phyloP scores from a whole-genome alignment of 2,113 vertebrate species.

The Origma solitaria region DNA sequence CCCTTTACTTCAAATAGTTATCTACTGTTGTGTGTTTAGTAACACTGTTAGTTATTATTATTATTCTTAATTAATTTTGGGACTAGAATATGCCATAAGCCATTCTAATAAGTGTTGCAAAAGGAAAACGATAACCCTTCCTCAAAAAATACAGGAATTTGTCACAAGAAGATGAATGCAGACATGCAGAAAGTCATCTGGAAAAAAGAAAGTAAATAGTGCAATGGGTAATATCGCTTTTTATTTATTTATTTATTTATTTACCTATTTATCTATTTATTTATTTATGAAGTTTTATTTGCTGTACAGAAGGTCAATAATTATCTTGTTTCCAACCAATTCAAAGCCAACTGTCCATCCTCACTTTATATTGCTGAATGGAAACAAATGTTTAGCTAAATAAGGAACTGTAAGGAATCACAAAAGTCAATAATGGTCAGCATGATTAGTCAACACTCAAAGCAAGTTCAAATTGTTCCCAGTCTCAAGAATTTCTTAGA shows the following conservation, averaged over 20 bases:
- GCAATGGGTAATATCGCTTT: background rate
- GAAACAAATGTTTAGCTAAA: background rate
- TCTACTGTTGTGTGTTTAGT: background rate
- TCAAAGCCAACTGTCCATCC: background rate
- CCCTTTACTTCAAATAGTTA: background rate
- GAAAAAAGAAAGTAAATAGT: background rate
- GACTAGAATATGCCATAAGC: background rate
- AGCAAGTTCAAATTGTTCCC: background rate
- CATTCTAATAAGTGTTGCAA: background rate
- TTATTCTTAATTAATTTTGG: background rate
- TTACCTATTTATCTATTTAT: background rate
- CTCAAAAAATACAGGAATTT: background rate
- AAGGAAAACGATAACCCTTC: background rate
- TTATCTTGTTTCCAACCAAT: background rate
- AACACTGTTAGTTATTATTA: background rate
- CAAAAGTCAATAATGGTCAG: background rate
- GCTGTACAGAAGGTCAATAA: background rate
- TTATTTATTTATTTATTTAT: background rate
- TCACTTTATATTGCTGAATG: background rate
- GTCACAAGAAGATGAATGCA: background rate
- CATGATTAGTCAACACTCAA: background rate
- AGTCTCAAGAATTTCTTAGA: background rate
- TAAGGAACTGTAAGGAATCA: background rate
- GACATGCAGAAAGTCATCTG: background rate
- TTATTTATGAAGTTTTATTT: background rate